These are phyloP conservation scores for Cyphomyrmex costatus DNA, from an alignment of 1,140 invertebrate species.

Conservation along the genomic window DNA sequence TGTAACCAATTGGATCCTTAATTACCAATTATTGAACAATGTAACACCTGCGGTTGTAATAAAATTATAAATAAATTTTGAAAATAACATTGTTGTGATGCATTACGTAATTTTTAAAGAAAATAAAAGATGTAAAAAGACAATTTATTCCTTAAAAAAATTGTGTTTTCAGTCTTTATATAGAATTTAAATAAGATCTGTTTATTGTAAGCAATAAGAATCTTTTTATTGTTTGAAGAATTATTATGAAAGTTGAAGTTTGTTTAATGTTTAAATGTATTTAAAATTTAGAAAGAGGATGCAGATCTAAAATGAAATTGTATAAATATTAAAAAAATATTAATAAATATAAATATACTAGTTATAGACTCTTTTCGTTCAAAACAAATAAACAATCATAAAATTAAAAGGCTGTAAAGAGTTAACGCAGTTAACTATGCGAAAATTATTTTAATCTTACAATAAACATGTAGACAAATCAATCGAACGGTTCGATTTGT, in stretches of 20 bases:
- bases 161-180: background rate
- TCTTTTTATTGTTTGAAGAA: background rate
- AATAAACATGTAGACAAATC: no score
- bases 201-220: constrained; percentile 21
- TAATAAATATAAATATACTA: no score
- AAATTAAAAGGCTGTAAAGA: no score
- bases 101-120: background rate
- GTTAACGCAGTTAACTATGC: no score
- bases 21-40: constrained; percentile 36
- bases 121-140: background rate
- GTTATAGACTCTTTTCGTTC: no score
- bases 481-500: no score
- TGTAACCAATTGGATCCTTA: background rate
- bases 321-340: no score
- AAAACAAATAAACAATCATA: no score
- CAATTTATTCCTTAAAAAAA: background rate
- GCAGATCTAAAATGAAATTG: background rate
- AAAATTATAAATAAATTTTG: background rate
- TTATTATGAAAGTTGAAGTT: background rate
- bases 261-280: background rate
- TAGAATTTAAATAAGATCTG: background rate
- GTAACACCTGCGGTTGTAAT: background rate
- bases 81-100: background rate
- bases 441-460: no score
- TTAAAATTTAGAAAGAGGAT: background rate